Percentiles rank a stretch among this genome's conserved stretches.
phyloP scores from a whole-genome alignment of 2,797 vertebrate species.

The Gila robusta region DNA sequence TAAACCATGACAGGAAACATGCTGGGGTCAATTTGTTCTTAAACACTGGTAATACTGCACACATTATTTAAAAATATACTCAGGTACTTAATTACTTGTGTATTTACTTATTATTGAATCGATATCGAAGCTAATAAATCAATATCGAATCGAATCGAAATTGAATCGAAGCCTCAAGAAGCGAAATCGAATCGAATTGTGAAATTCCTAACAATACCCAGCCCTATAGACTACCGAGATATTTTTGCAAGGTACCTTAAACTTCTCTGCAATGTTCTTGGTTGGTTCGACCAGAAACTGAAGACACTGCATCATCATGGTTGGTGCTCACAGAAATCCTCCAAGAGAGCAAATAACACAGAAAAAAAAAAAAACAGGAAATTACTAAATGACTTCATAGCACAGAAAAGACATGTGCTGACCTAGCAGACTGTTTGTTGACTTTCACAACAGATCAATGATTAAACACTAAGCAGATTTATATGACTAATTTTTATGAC shows the following conservation, averaged over 20 bases:
- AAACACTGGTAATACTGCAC: too few relatives aligned
- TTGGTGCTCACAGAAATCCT: constrained; percentile 49
- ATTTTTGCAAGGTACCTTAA: constrained; percentile 73
- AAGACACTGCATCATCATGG: constrained; percentile 84
- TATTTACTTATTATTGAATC: too few relatives aligned
- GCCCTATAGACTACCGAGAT: not conserved
- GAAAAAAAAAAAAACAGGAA: not conserved
- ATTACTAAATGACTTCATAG: not conserved
- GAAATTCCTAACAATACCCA: too few relatives aligned
- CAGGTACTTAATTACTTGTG: too few relatives aligned
- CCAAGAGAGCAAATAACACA: constrained; percentile 29
- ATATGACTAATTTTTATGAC: constrained; percentile 5
- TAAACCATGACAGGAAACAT: too few relatives aligned
- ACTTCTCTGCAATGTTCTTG: constrained; percentile 78
- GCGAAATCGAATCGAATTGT: too few relatives aligned
- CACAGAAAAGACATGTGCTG: not conserved
- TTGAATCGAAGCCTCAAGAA: too few relatives aligned
- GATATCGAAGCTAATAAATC: too few relatives aligned
- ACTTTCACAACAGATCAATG: constrained; percentile 62
- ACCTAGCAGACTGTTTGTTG: not conserved
- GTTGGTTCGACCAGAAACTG: constrained; percentile 83
- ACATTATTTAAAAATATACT: too few relatives aligned
- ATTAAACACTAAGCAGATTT: constrained; percentile 48
- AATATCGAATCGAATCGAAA: too few relatives aligned
- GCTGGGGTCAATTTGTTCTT: too few relatives aligned